Evolutionary conservation across 2,113 vertebrate species (phyloP).

Genomic region (Diadophis punctatus): DNA sequence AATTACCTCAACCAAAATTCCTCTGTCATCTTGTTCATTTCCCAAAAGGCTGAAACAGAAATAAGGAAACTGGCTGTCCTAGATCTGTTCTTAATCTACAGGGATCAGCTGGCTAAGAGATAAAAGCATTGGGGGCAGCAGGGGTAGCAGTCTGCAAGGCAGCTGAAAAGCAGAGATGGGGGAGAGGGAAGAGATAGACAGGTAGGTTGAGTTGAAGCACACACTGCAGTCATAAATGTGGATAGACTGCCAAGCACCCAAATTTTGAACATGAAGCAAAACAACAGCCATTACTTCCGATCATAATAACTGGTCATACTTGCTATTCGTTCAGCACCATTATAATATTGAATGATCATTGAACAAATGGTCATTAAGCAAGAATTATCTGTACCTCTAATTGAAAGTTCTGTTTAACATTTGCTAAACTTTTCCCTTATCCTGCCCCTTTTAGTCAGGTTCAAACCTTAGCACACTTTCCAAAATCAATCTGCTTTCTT

Average conservation of each 20-base stretch:
- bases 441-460: neutral
- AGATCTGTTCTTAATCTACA: neutral
- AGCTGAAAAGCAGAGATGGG: neutral
- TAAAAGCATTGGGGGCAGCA: neutral
- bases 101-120: neutral
- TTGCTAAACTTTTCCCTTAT: neutral
- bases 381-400: neutral
- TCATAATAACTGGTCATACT: neutral
- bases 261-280: neutral
- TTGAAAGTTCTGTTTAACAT: neutral
- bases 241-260: neutral
- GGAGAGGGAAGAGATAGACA: neutral
- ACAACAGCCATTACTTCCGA: neutral
- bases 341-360: neutral
- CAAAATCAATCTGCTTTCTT: neutral
- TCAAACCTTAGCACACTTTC: neutral
- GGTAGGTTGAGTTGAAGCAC: neutral
- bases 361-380: neutral
- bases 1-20: neutral
- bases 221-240: neutral
- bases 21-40: neutral
- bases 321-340: neutral
- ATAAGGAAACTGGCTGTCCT: neutral
- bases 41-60: neutral
- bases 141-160: neutral